Conservation (phyloP, 2,113 vertebrate species). For the Propithecus coquereli region DNA sequence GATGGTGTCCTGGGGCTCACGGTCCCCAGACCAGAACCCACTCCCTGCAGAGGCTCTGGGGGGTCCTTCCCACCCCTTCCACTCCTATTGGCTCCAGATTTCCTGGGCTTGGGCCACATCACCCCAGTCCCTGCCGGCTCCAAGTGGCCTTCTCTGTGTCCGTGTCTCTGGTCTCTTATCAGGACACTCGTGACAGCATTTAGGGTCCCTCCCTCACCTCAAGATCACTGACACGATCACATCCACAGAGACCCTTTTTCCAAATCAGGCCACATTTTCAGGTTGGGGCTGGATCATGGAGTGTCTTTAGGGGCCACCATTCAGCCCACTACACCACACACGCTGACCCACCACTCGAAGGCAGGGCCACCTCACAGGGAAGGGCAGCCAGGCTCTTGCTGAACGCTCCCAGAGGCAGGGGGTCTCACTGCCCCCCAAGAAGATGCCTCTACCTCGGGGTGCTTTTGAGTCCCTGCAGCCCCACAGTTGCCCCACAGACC, state of each 20-base stretch:
- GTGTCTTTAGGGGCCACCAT: fast-evolving
- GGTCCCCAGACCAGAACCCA: fast-evolving
- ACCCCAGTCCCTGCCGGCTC: fast-evolving
- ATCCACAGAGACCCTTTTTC: not conserved
- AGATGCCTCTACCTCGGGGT: not conserved
- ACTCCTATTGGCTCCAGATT: fast-evolving
- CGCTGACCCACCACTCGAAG: fast-evolving
- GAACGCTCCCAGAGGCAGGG: not conserved
- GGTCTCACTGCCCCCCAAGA: not conserved
- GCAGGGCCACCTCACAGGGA: too few relatives aligned
- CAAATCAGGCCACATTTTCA: not conserved
- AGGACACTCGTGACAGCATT: not conserved
- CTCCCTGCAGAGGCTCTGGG: too few relatives aligned
- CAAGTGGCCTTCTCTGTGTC: not conserved
- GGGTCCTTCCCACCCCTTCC: not conserved
- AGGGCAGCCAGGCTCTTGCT: not conserved
- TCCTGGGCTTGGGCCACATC: fast-evolving
- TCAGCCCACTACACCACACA: fast-evolving
- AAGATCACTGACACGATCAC: fast-evolving
- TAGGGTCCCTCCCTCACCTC: not conserved
- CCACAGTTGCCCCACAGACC: fast-evolving
- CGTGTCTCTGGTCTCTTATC: not conserved
- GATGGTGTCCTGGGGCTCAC: not conserved
- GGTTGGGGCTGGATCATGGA: fast-evolving
- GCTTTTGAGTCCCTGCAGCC: not conserved